Base-by-base conservation (phyloP, 64 coral and sea anemone genomes). In the Acropora tenuis region DNA sequence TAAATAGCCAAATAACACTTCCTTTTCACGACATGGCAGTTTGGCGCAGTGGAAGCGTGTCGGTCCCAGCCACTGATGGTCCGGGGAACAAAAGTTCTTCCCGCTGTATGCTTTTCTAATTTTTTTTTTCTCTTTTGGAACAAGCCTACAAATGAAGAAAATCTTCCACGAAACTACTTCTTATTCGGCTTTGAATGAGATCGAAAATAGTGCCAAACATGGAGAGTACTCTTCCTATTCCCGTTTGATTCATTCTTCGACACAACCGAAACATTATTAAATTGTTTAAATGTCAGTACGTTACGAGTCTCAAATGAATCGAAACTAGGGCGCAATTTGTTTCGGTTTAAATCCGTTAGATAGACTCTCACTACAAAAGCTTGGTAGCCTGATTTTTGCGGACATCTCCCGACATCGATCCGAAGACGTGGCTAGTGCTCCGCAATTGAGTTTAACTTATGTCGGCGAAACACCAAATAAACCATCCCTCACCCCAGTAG, bases 41-140 rank as follows among this genome's bases (percentile, higher is more conserved):
- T 83, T 95, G 93, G 93, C 93, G 78, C 89, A 95, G 93, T 88
- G 84, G 93, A 95, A 91, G 89, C 89, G 85, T 88, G 90, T 85
- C 88, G 84, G 89, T 78, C 85, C 90, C 90, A 92, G 82, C 89
- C 88, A 85, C 90, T 78, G 85, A 86, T 84, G 89, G 78, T 92
- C 86, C 86, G 79, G 86, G 94, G 94, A 90, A 80, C 67, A 88
- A 89, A 84, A 90, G 69, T 74, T 89, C 87, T 80, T 82, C 90
- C 93, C 90, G 93, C 93, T 94, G 88, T 3, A 60, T 3, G 6
- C 9, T 86, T 90, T 77, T 88, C 65, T 13, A 55, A 55, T 13
- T 55, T 72, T 43, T 50, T 8, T 50, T 77, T 53, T 11, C 7
- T 19, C 5, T 45, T 43, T 30, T 3, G 19, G 40, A 1, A 71